phyloP scores from a whole-genome alignment of 2,888 invertebrate species.

The Nymphalis urticae region DNA sequence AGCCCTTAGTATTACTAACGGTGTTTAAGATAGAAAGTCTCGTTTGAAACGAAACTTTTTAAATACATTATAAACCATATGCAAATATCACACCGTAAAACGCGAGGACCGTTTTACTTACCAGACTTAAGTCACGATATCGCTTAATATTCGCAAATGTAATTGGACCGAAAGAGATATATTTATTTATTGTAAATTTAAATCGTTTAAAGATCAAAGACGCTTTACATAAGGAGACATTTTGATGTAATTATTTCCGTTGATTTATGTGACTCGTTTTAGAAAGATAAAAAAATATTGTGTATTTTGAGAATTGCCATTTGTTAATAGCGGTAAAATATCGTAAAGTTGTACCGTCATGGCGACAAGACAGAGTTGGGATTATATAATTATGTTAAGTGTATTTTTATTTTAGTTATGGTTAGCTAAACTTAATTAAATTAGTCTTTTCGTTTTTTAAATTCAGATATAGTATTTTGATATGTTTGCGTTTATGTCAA shows the following conservation, averaged over 20 bases:
- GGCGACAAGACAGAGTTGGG: too few species aligned
- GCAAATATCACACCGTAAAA: slow-evolving; percentile 27
- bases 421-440: too few species aligned
- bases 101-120: slow-evolving; percentile 21
- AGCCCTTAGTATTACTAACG: too few species aligned
- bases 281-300: not conserved
- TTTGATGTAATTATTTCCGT: slow-evolving; percentile 3
- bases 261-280: not conserved
- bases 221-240: not conserved
- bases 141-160: slow-evolving; percentile 26
- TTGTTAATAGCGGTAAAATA: too few species aligned
- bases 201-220: slow-evolving; percentile 12
- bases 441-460: too few species aligned
- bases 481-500: too few species aligned
- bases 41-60: not conserved
- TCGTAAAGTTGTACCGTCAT: too few species aligned
- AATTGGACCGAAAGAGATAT: slow-evolving; percentile 15
- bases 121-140: slow-evolving; percentile 25
- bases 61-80: slow-evolving; percentile 14
- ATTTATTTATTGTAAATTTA: not conserved
- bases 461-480: too few species aligned
- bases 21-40: not conserved
- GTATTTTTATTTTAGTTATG: too few species aligned
- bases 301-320: too few species aligned
- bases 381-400: too few species aligned